Base-by-base conservation (phyloP, 2,888 invertebrate genomes). In the Sinohyriopsis cumingii region DNA sequence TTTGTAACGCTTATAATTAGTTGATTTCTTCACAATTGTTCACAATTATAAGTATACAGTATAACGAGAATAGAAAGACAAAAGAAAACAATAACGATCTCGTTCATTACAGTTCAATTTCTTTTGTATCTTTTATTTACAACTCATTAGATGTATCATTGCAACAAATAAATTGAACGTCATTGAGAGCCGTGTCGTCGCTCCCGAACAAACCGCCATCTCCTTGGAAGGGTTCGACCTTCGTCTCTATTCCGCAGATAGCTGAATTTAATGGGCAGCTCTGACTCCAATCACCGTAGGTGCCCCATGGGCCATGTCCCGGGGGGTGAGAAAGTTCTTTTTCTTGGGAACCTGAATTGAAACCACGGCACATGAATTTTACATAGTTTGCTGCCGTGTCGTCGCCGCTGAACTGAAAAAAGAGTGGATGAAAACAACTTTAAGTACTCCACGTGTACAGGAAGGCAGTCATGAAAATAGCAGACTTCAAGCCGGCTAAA, bases 351-450 rank as follows among this genome's bases (percentile, higher is more conserved):
- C n/a, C 55, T 5, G 61, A 65, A 5, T 20, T 61, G 24, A 70
- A 65, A 57, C 64, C 73, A 12, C 73, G 67, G 28, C 73, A 73
- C 54, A 65, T 62, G 28, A 73, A 73, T 59, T 70, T 73, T 6
- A 70, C 28, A 53, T 63, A 68, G 63, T 70, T 59, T 9, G 73
- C 73, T 0, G 61, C 65, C 1, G 68, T 63, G 55, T 72, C 72
- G 20, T 72, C 72, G 15, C 45, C 45, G 5, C 45, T 45, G 5
- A 45, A 45, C 45, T 45, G 45, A 33, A 45, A 45, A 45, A 45
- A 12, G 33, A 33, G 33, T 33, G 33, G 5, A 33, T 33, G 4
- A 33, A 33, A 1, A 33, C 1, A 33, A 33, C 33, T 33, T 33
- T 7, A 33, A 45, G 3, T 45, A 45, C 45, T 45, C 12, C 1